Percentiles rank a stretch among this genome's conserved stretches.
phyloP scores from a whole-genome alignment of 2,113 vertebrate genomes.

The Eurypyga helias region DNA sequence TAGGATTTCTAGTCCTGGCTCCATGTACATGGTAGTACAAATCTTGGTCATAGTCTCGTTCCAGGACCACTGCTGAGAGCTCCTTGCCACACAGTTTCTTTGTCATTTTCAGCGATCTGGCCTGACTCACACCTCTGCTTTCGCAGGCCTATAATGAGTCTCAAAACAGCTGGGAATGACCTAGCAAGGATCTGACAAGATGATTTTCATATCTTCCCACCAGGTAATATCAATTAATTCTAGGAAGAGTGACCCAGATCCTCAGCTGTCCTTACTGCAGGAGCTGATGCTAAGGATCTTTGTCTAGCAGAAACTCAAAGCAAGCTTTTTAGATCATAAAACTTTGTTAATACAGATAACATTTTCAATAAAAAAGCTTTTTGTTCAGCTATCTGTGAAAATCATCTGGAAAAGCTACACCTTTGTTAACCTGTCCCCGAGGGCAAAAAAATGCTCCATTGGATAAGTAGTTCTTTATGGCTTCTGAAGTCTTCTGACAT shows the following conservation, averaged over 20 bases:
- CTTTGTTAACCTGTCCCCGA: background rate
- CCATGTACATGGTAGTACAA: accelerated
- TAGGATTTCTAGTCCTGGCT: background rate
- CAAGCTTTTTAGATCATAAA: background rate
- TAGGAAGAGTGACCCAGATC: background rate
- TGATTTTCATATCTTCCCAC: background rate
- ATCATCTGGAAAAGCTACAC: background rate
- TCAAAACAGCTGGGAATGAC: background rate
- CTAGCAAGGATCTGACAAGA: background rate
- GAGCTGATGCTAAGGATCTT: background rate
- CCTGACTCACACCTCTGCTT: background rate
- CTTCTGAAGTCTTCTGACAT: background rate
- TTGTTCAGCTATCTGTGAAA: background rate
- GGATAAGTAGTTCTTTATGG: background rate
- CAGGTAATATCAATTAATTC: background rate
- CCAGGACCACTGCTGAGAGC: background rate
- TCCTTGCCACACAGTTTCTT: background rate
- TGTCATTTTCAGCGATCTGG: background rate
- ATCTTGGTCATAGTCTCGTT: background rate
- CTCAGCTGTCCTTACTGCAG: background rate
- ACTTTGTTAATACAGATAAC: background rate
- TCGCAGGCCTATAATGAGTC: background rate
- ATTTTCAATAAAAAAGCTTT: background rate
- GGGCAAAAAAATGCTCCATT: background rate
- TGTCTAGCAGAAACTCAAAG: background rate